Base-by-base conservation (phyloP, 2,888 invertebrate species). In the Troides helena region DNA sequence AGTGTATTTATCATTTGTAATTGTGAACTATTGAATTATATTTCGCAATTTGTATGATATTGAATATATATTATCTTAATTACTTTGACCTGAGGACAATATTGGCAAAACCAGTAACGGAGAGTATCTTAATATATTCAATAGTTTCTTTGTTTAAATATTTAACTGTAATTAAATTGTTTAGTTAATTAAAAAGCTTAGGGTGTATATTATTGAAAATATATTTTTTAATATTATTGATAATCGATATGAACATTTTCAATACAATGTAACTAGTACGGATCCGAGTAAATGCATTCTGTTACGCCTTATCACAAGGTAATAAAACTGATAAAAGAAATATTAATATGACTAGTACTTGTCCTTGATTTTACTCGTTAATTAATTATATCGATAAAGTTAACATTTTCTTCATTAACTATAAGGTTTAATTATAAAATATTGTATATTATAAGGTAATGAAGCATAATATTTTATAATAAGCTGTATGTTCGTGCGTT, bases 311-410 rank as follows among this genome's bases (percentile, higher is more conserved):
- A 65, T 61, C 62, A 14, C 10, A 14, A 7, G 1, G 58, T 18
- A 65, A 56, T 69, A 43, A 61, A 69, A 65, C 18, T 43, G 69
- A 65, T 69, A 65, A 69, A 61, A 65, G 53, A 60, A 60, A 53
- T 56, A 65, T 65, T 69, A 69, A 56, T 61, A 56, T 61, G 69
- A 57, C 58, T 62, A 36, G 60, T 60, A 25, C 61, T 69, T 56
- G 64, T 65, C 64, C 64, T 69, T 65, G 65, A 56, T 18, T 68
- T 61, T 65, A 43, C 65, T 30, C 46, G 43, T 57, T 43, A 17
- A 61, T 62, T 62, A 69, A 57, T 65, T 58, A 63, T 63, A 50
- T 68, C 30, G 57, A 57, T 57, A 43, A 67, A 17, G 62, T 58
- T 14, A 68, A 68, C 17, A 23, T 30, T 43, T 36, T 68, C 56